Evolutionary conservation across 2,113 vertebrate species (phyloP), one percentile per base, ranked within the genome.

Genomic region (Gasterosteus nipponicus): DNA sequence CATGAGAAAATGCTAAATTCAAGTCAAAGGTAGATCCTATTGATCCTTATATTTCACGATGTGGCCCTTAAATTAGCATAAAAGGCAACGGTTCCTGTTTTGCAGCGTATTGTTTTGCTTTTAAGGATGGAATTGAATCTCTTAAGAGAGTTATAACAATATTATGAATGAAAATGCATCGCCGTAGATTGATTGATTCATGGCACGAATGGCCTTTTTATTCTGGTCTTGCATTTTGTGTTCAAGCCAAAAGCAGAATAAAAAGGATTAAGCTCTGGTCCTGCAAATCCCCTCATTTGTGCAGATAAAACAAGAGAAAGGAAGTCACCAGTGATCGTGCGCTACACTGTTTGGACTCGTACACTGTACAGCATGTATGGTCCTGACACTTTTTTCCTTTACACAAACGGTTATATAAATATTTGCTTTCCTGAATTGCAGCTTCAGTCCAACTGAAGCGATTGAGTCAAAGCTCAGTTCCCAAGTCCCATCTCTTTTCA

Each of bases 311-410:
- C 46, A 22, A 61, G 60, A 22, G 47, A 72, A 31, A 29, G 76
- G 70, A 77, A 77, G 57, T 77, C 22, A 33, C 16, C 15, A 16
- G 19, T n/a, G 53, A 16, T 80, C 68, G 67, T 42, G 66, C 4
- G 22, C 31, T 64, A 10, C 53, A 39, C 49, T 65, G 11, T n/a
- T 65, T 41, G 18, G 18, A 8, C 41, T 11, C 35, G n/a, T 11
- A 73, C 19, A 39, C 42, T 56, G 46, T 0, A n/a, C 22, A 54
- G 22, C 51, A 12, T 54, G 7, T 12, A 22, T 54, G 51, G 51
- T 10, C 22, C n/a, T 26, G 22, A 54, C 51, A 26, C 39, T 2
- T 47, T 56, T 56, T 18, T 29, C 54, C 31, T 41, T 22, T 12
- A 65, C 26, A 75, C 31, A 77, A 42, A n/a, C 35, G 59, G 10